phyloP scores from a whole-genome alignment of 2,888 invertebrate genomes.

The Meteorus colon region DNA sequence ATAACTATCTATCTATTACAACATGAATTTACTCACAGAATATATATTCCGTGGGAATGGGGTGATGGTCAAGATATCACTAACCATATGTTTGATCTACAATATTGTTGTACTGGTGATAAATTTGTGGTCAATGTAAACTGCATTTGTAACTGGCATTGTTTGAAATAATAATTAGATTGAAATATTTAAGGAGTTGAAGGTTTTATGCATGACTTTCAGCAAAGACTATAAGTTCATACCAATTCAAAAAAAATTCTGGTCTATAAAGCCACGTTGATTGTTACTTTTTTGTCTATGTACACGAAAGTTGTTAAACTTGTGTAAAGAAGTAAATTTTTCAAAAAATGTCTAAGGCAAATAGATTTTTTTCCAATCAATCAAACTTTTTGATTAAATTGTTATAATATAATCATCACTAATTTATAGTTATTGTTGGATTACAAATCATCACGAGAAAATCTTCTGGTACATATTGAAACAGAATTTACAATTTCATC shows the following conservation, averaged over 20 bases:
- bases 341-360: too few relatives aligned
- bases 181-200: neutral
- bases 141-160: neutral
- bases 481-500: too few relatives aligned
- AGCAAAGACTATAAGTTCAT: neutral
- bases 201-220: neutral
- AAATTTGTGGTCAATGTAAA: neutral
- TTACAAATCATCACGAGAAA: too few relatives aligned
- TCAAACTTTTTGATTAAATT: too few relatives aligned
- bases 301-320: neutral
- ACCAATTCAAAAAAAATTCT: neutral
- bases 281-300: neutral
- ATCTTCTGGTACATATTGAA: too few relatives aligned
- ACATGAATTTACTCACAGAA: neutral
- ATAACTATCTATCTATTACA: neutral
- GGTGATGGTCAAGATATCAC: conserved; percentile 13
- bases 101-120: neutral
- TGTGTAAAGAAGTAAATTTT: too few relatives aligned
- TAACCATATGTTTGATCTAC: neutral
- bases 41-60: conserved; percentile 18
- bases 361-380: too few relatives aligned
- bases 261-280: neutral
- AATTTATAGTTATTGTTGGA: too few relatives aligned
- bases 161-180: neutral
- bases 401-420: too few relatives aligned